These are phyloP conservation scores for Margaritifera margaritifera DNA, from an alignment of 2,888 invertebrate species.

Conservation along the genomic window DNA sequence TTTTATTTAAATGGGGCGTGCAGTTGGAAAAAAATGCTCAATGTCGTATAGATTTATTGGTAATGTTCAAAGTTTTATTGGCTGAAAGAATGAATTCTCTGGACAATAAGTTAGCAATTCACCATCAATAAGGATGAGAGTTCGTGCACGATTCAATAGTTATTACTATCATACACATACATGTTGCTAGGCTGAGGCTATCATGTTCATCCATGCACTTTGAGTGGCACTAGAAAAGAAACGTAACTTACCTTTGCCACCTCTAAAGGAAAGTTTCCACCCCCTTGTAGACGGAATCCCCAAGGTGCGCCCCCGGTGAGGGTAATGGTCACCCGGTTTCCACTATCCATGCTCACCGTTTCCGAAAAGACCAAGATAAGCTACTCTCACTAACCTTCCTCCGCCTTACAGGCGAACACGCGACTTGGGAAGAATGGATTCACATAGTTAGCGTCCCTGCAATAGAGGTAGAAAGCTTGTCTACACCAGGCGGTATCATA, in stretches of 20 bases:
- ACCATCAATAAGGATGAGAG: no score
- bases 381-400: constrained; percentile 4
- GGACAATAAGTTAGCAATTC: no score
- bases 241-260: constrained; percentile 68
- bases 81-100: no score
- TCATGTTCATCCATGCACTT: not conserved
- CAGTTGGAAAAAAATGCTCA: no score
- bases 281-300: constrained; percentile 72
- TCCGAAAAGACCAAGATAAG: constrained; percentile 3
- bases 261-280: constrained; percentile 64
- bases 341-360: constrained; percentile 50
- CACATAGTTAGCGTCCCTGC: not conserved
- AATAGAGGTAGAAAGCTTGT: not conserved
- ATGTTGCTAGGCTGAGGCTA: no score
- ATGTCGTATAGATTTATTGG: no score
- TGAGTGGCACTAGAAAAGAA: no score
- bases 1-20: no score
- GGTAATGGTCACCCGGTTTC: constrained; percentile 53
- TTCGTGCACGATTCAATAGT: no score
- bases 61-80: no score
- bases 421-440: not conserved
- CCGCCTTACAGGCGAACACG: not conserved
- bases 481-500: not conserved
- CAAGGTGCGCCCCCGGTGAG: constrained; percentile 70
- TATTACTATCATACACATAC: not conserved